Conservation (phyloP, 2,888 invertebrate genomes). For the Drosophila histrio region DNA sequence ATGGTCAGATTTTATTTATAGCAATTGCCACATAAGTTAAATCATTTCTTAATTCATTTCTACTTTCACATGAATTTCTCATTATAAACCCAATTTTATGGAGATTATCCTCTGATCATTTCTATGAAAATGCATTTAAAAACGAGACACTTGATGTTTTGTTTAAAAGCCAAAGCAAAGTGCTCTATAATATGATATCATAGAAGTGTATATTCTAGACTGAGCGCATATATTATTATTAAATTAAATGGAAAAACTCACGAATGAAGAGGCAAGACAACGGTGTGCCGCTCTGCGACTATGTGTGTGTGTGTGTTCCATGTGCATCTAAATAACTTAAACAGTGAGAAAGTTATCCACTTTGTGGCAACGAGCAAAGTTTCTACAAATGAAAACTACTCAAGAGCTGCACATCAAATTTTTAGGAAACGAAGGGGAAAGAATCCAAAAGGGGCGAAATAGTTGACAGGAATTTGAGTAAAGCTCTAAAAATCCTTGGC, state of each 20-base stretch:
- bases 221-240: not conserved
- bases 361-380: conserved; percentile 28
- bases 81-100: not conserved
- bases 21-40: not conserved
- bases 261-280: not conserved
- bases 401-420: conserved; percentile 24
- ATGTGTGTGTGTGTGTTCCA: not conserved
- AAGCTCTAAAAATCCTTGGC: conserved; percentile 27
- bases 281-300: not conserved
- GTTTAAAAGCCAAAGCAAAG: not conserved
- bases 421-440: not conserved
- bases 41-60: not conserved
- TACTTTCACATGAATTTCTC: not conserved
- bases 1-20: no score
- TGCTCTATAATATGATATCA: not conserved
- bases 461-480: conserved; percentile 26
- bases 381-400: conserved; percentile 40
- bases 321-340: not conserved
- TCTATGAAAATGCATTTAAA: not conserved
- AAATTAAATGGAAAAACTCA: not conserved
- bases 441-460: not conserved
- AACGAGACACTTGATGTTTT: not conserved
- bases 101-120: not conserved
- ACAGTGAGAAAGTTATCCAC: conserved; percentile 14
- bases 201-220: not conserved